phyloP scores from a whole-genome alignment of 2,113 vertebrate species.

The Lathamus discolor region DNA sequence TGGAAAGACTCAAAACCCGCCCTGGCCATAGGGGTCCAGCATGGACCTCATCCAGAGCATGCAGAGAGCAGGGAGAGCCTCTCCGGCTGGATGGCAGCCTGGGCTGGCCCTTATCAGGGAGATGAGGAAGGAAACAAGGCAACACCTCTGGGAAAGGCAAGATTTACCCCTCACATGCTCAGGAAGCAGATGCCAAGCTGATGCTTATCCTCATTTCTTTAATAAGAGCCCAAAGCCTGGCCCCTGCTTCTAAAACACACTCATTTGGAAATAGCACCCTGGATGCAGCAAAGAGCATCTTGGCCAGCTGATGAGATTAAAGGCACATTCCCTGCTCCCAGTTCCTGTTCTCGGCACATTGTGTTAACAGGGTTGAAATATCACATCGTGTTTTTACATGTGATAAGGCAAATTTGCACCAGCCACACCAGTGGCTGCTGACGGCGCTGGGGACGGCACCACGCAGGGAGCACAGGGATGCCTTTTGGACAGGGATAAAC shows the following conservation, averaged over 20 bases:
- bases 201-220: background rate
- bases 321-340: background rate
- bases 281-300: background rate
- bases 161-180: background rate
- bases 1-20: background rate
- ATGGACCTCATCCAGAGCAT: background rate
- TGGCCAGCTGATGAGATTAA: background rate
- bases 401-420: conserved; percentile 40
- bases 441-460: background rate
- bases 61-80: background rate
- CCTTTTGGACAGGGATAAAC: background rate
- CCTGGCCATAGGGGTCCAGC: rapidly evolving
- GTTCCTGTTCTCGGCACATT: background rate
- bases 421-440: background rate
- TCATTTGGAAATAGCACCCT: background rate
- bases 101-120: background rate
- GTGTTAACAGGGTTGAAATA: conserved; percentile 27
- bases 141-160: background rate
- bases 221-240: background rate
- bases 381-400: background rate
- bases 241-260: background rate
- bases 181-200: background rate
- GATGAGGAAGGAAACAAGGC: background rate
- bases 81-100: background rate
- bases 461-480: rapidly evolving